Evolutionary conservation across 1,140 invertebrate species (phyloP), one percentile per base, ranked within the genome.

Genomic region (Ceratina calcarata): DNA sequence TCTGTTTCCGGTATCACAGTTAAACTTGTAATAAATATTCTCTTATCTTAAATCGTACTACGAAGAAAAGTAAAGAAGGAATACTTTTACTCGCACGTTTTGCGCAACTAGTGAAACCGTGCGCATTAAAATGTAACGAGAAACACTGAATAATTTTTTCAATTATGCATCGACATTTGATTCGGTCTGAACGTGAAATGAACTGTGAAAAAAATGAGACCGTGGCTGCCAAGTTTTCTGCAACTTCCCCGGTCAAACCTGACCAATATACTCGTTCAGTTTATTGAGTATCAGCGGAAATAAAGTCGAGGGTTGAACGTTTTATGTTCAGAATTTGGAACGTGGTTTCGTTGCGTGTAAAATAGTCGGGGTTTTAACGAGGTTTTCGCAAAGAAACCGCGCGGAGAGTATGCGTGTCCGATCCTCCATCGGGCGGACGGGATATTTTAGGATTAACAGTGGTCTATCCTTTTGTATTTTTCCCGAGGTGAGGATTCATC

Each of bases 361-460:
- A 24, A 16, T 62, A 45, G 70, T 15, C 3, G 10, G 8, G 18
- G 6, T 27, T 53, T 68, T n/a, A 68, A 53, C 65, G 45, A 67
- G 20, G 49, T 68, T 68, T 68, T 27, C 16, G 15, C 20, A 15
- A 1, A 51, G 15, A 16, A 68, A 27, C 66, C 20, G 3, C 24
- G 22, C 24, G 16, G 10, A 3, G 22, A 1, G 27, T 8, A 0
- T 24, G 22, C 24, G n/a, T 18, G 49, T 67, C n/a, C 53, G 37
- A 67, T 75, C 32, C 20, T 24, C 15, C 16, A 58, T 45, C 20
- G 18, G 73, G 66, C 73, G 13, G 16, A 22, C 72, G 51, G 53
- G 73, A 58, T 75, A 75, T 75, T 75, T 75, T 75, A 75, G 73
- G 73, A 67, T 75, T 67, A 75, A 75, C 73, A 75, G 64, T 67